Evolutionary conservation across 2,888 invertebrate species (phyloP).

Genomic region (Aromia moschata): DNA sequence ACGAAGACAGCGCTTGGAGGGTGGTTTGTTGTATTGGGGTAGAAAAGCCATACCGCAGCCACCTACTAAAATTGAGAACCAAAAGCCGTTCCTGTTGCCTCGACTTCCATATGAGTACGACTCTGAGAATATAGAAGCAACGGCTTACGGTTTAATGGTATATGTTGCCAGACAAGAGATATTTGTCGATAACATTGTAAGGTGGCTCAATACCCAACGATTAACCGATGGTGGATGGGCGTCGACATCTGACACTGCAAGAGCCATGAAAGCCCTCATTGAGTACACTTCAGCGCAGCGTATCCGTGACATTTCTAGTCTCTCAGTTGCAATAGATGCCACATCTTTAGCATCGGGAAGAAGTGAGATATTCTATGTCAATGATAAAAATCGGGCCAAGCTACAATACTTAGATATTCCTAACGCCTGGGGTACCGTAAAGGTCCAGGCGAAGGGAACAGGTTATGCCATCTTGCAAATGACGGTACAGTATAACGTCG

Average conservation of each 20-base stretch:
- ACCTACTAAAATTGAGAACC: constrained; percentile 88
- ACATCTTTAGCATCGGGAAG: constrained; percentile 80
- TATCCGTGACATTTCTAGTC: constrained; percentile 80
- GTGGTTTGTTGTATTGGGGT: constrained; percentile 88
- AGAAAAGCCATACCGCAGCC: constrained; percentile 80
- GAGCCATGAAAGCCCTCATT: constrained; percentile 87
- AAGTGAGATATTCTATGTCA: constrained; percentile 72
- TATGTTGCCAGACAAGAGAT: constrained; percentile 87
- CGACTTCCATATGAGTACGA: constrained; percentile 89
- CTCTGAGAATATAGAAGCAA: constrained; percentile 91
- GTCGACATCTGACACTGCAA: constrained; percentile 78
- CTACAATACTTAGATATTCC: constrained; percentile 87
- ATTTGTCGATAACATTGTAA: constrained; percentile 83
- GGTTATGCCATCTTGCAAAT: constrained; percentile 95
- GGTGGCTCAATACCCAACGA: constrained; percentile 88
- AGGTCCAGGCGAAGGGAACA: constrained; percentile 90
- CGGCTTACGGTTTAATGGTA: constrained; percentile 89
- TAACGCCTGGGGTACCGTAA: constrained; percentile 93
- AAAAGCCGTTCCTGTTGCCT: constrained; percentile 88
- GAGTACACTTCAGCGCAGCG: constrained; percentile 88
- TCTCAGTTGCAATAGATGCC: constrained; percentile 84
- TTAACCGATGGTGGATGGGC: constrained; percentile 80
- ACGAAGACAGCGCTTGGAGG: constrained; percentile 63
- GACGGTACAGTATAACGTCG: constrained; percentile 92
- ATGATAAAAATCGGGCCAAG: constrained; percentile 79